phyloP scores from a whole-genome alignment of 2,113 vertebrate genomes.

The Scalopus aquaticus region DNA sequence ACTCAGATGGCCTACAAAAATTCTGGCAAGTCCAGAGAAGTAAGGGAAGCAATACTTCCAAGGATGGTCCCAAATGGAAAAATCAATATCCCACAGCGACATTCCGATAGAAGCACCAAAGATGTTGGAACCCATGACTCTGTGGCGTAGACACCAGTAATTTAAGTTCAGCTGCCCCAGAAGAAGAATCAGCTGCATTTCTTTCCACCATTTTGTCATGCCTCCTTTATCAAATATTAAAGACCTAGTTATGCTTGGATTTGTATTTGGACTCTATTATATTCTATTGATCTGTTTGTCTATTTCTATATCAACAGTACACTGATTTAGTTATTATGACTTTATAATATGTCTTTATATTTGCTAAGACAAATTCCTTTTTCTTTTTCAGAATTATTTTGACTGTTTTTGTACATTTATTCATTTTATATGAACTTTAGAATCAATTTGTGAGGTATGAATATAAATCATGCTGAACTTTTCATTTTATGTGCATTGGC shows the following conservation, averaged over 20 bases:
- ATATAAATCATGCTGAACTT: not conserved
- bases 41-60: not conserved
- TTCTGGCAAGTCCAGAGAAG: not conserved
- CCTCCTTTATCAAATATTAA: not conserved
- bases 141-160: not conserved
- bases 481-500: not conserved
- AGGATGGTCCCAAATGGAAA: not conserved
- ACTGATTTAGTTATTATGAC: not conserved
- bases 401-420: not conserved
- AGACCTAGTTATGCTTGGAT: not conserved
- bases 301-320: not conserved
- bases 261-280: not conserved
- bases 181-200: not conserved
- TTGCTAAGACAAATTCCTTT: not conserved
- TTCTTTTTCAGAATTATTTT: slow-evolving; percentile 28
- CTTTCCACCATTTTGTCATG: not conserved
- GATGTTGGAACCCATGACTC: not conserved
- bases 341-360: not conserved
- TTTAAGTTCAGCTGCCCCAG: not conserved
- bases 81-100: not conserved
- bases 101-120: not conserved
- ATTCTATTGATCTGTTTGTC: not conserved
- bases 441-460: not conserved
- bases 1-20: not conserved
- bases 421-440: not conserved